Evolutionary conservation across 2,888 invertebrate species (phyloP), one percentile per base, ranked within the genome.

Genomic region (Drosophila prostipennis): DNA sequence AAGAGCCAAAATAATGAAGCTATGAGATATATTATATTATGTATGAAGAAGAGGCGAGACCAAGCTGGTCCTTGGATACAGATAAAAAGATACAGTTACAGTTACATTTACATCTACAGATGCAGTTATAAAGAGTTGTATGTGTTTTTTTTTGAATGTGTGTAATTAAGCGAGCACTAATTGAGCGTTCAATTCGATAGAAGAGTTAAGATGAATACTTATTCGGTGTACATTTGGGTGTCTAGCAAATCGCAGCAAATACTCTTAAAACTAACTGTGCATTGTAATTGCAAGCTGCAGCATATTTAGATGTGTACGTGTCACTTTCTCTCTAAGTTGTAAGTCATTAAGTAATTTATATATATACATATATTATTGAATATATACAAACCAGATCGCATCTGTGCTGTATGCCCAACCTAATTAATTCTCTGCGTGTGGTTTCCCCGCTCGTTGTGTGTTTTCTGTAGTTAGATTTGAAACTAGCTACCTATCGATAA

Each of bases 391-490:
- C 14, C 45, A 53, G 54, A 46, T 14, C n/a, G 45, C 45, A 45
- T 46, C 32, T 26, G 26, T 26, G 16, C 29, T 55, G 40, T 54
- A 58, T 55, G n/a, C 61, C 23, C 37, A 29, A 29, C 45, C 39
- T 32, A 56, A 32, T 26, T 23, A 57, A 54, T 19, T 49, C 14
- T 67, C 14, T 67, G 56, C 64, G 67, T 72, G 61, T 74, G 68
- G 36, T 64, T 64, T 45, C 29, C 58, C 39, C 32, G 37, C 61
- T 61, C 40, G 61, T 60, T 67, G 65, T 76, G 63, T 67, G 45
- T 78, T 71, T 77, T 64, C 71, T 61, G 48, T 58, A 79, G 79
- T 72, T 80, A 79, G 80, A 74, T 60, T 42, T 37, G 46, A 46
- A 42, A 53, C 72, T 40, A 57, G 71, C 60, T n/a, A 49, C 49